These are phyloP conservation scores for Muscicapa comitata DNA, from an alignment of 2,797 vertebrate genomes.

Conservation along the genomic window DNA sequence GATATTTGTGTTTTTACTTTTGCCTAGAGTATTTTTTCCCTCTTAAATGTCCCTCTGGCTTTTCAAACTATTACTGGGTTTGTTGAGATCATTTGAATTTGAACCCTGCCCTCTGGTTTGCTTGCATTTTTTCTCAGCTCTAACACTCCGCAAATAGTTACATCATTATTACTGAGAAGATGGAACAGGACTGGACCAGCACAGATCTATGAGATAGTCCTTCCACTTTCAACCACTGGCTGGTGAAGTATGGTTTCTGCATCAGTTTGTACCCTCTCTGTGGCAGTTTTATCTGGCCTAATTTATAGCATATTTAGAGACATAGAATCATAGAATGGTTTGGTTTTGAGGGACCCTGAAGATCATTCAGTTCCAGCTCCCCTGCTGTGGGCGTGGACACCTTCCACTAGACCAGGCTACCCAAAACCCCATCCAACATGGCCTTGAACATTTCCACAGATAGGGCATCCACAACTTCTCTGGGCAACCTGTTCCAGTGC, in stretches of 20 bases:
- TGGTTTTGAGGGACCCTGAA: not conserved
- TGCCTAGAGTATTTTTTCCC: not conserved
- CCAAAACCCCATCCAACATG: not conserved
- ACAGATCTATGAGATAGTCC: not conserved
- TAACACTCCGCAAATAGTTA: not conserved
- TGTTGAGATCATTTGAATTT: not conserved
- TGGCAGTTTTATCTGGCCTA: not conserved
- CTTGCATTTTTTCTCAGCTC: not conserved
- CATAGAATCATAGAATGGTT: not conserved
- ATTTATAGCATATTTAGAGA: not conserved
- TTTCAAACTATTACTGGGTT: not conserved
- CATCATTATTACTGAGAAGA: not conserved
- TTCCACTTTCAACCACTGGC: not conserved
- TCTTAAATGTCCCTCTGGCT: not conserved
- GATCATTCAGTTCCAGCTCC: not conserved
- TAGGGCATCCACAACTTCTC: not conserved
- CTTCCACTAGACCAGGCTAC: not conserved
- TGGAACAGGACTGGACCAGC: not conserved
- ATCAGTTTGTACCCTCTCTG: not conserved
- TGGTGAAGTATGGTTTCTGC: not conserved
- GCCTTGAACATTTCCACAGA: not conserved
- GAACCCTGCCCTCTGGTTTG: not conserved
- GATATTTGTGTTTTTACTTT: not conserved
- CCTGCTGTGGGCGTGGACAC: not conserved
- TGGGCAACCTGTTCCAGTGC: not conserved